Evolutionary conservation across 35 echinoderm and acorn worm species (phyloP).

Genomic region (Eucidaris tribuloides): DNA sequence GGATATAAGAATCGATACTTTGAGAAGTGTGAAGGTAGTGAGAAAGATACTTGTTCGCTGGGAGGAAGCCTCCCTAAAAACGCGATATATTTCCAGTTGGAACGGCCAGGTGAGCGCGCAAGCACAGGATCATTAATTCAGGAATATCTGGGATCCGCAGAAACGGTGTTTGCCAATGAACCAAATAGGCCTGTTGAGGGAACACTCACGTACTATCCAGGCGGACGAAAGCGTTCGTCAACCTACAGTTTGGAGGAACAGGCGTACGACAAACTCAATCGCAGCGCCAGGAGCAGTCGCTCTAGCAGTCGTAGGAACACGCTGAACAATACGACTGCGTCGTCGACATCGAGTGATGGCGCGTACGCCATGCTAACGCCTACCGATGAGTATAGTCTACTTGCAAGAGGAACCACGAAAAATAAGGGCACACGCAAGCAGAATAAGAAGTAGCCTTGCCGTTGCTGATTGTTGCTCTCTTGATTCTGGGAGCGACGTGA

Average conservation of each 20-base stretch:
- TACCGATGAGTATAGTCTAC: not conserved
- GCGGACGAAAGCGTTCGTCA: not conserved
- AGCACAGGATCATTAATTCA: not conserved
- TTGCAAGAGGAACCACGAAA: not conserved
- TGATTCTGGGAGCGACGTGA: no score
- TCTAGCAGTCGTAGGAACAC: not conserved
- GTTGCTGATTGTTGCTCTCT: no score
- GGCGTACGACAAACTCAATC: constrained; percentile 13
- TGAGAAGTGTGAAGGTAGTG: not conserved
- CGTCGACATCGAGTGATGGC: not conserved
- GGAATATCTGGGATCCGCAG: constrained; percentile 1
- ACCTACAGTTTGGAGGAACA: constrained; percentile 24
- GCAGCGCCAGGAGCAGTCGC: constrained; percentile 19
- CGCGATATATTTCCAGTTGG: constrained; percentile 14
- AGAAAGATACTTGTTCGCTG: not conserved
- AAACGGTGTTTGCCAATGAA: constrained; percentile 4
- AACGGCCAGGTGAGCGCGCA: not conserved
- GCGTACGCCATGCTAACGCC: not conserved
- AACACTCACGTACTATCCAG: constrained; percentile 14
- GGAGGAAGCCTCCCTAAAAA: not conserved
- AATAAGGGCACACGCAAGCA: no score
- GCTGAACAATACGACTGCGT: not conserved
- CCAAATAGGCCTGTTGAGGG: not conserved
- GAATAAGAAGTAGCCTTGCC: no score
- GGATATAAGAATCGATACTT: not conserved